phyloP scores from a whole-genome alignment of 2,888 invertebrate species.

The Nymphalis c-album region DNA sequence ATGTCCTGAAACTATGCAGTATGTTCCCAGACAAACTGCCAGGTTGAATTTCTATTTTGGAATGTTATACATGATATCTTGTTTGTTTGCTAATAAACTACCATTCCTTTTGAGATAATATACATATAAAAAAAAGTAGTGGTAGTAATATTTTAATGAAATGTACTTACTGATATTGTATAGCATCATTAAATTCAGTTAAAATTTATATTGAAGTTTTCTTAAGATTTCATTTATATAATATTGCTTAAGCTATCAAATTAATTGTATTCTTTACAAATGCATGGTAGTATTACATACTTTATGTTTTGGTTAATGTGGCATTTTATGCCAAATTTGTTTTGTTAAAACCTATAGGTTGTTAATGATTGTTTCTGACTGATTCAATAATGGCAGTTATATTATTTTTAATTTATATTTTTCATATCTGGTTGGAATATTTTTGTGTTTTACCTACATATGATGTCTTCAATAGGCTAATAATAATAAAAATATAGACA shows the following conservation, averaged over 20 bases:
- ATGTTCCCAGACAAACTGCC: slow-evolving; percentile 93
- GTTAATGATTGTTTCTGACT: slow-evolving; percentile 10
- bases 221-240: neutral
- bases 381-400: slow-evolving; percentile 29
- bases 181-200: slow-evolving; percentile 23
- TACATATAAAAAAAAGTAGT: slow-evolving; percentile 27
- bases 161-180: slow-evolving; percentile 47
- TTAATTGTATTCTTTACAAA: slow-evolving; percentile 1
- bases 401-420: slow-evolving; percentile 6
- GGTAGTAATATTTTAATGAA: slow-evolving; percentile 19
- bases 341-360: slow-evolving; percentile 2
- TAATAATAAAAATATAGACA: slow-evolving; percentile 13
- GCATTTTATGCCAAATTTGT: slow-evolving; percentile 13
- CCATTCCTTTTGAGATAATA: slow-evolving; percentile 78
- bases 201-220: neutral
- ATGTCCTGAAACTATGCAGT: slow-evolving; percentile 87
- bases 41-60: slow-evolving; percentile 95
- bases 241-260: slow-evolving; percentile 2
- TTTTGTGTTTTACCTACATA: neutral
- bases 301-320: neutral
- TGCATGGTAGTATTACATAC: neutral
- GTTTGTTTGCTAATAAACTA: slow-evolving; percentile 85
- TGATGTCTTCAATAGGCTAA: neutral
- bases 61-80: slow-evolving; percentile 92
- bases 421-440: slow-evolving; percentile 6